Base-by-base conservation (phyloP, 2,797 vertebrate genomes). In the Scolopax bukidnonensis region DNA sequence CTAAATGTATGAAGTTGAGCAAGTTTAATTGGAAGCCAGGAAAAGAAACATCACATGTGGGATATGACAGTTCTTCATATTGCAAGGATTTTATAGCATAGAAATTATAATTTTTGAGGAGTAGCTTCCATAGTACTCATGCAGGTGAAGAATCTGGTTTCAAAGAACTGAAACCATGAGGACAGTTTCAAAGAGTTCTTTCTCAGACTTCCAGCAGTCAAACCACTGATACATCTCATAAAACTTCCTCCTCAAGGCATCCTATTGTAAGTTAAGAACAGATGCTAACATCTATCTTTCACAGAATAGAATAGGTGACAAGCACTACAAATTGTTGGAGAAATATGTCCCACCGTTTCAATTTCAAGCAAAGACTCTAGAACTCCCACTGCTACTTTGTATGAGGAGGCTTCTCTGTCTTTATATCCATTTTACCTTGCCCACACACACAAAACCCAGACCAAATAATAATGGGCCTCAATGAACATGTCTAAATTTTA, bases 381-480 rank as follows among this genome's bases (percentile, higher is more conserved):
- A 23, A 18, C 33, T 68, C 38, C 47, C 36, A 28, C 16, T 32
- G 25, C 4, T 70, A 3, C 12, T 45, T 53, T 24, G 10, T 1
- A 51, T 12, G 28, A 59, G n/a, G 14, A 74, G 25, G 36, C 6
- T 41, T 18, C 51, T 43, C 30, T 51, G 2, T 4, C 54, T 59
- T 38, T 14, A 63, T 8, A 57, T 76, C 73, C 48, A 4, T 25
- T 57, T 1, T 6, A 53, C 59, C n/a, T 88, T 11, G 5, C 33
- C 33, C 18, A 41, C 33, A 56, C 16, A 68, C 16, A 63, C 12
- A 77, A 80, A 76, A 9, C 2, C 7, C 67, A 74, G 47, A 51
- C 8, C 21, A 81, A 77, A 8, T 18, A 2, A 3, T 4, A 64
- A 41, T 0, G 2, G 10, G 5, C n/a, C 24, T 65, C 45, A 74